Evolutionary conservation across 2,888 invertebrate genomes (phyloP), one percentile per base, ranked within the genome.

Genomic region (Erebia aethiops): DNA sequence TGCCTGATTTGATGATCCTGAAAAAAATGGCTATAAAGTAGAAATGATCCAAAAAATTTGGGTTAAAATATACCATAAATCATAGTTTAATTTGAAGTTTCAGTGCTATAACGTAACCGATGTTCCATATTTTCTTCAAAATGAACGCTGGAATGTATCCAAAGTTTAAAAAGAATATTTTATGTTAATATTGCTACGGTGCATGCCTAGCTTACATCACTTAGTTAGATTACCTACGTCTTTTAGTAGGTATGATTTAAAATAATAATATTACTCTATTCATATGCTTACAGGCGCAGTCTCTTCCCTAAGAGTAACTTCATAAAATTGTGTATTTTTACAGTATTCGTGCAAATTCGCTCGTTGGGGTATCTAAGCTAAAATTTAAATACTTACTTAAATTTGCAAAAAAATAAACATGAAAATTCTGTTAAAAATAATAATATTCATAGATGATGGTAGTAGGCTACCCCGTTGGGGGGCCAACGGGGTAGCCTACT

Each of bases 11-110:
- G n/a, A 51, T 13, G 51, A 51, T 51, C 5, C 13, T 51, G 7
- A 46, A 16, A 13, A 62, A 49, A 46, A 13, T 5, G 49, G 21
- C 7, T 43, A n/a, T 49, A 62, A 51, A 62, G 41, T 18, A 46
- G 18, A 52, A 35, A 52, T 11, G 52, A 16, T 35, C 41, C 60
- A 60, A 60, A 51, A 64, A 52, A 52, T 5, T 52, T 51, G 35
- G 65, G 26, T 11, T 49, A 67, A 21, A 67, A 67, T 49, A 49
- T 58, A 49, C 7, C 35, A 67, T 49, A 67, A 46, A 67, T 67
- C 67, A 67, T 49, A 16, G 18, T 67, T 58, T 67, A 67, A 67
- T 67, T 67, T 67, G 58, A 58, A 46, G 26, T 58, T 57, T 51
- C 57, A 49, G 26, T 67, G 46, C 57, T 26, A 26, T 49, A 67